phyloP scores from a whole-genome alignment of 30 jellyfish, hydroid and myxozoan genomes.

The Calvadosia cruxmelitensis region DNA sequence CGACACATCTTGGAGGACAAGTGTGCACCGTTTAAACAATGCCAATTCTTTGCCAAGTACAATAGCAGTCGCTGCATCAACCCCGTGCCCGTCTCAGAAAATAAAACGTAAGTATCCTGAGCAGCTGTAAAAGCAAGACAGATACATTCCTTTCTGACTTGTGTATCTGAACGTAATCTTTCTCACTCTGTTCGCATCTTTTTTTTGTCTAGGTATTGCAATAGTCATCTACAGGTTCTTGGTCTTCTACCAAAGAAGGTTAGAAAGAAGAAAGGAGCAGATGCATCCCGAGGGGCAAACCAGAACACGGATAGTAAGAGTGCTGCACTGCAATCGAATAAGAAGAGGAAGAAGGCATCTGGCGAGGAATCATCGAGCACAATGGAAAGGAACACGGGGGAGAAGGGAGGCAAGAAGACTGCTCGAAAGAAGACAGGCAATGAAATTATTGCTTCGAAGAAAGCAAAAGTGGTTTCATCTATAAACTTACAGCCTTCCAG shows the following conservation, averaged over 20 bases:
- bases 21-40: slow-evolving; percentile 89
- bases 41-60: slow-evolving; percentile 59
- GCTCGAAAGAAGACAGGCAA: background rate
- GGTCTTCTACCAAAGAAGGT: slow-evolving; percentile 70
- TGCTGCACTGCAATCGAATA: background rate
- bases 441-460: no score
- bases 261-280: slow-evolving; percentile 18
- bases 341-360: background rate
- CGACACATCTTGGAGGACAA: slow-evolving; percentile 90
- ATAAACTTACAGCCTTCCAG: no score
- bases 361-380: background rate
- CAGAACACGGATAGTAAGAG: slow-evolving; percentile 2
- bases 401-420: slow-evolving; percentile 9
- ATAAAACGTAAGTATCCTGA: slow-evolving; percentile 70
- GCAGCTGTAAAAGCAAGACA: no score
- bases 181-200: background rate
- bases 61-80: slow-evolving; percentile 81
- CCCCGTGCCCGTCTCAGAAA: slow-evolving; percentile 80
- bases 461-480: no score
- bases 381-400: background rate
- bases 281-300: no score
- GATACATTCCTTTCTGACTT: background rate
- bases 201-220: slow-evolving; percentile 45
- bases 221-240: slow-evolving; percentile 76
- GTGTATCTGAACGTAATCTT: background rate